These are phyloP conservation scores for Amiota mariae DNA, from an alignment of 2,888 invertebrate genomes.

Conservation along the genomic window DNA sequence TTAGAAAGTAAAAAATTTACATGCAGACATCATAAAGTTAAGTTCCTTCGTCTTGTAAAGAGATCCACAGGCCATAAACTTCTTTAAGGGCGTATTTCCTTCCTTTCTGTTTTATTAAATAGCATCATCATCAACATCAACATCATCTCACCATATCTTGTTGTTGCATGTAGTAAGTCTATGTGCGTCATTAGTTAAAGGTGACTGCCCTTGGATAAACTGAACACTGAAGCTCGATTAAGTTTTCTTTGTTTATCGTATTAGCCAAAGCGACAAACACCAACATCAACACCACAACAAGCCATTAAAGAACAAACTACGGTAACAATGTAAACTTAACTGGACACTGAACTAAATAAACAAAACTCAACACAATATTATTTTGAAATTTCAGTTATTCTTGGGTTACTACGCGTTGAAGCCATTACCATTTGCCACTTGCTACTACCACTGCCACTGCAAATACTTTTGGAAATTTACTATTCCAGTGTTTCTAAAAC, in stretches of 20 bases:
- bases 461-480: too few species aligned
- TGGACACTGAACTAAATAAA: neutral
- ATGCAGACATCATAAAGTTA: constrained; percentile 63
- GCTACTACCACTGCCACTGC: constrained; percentile 36
- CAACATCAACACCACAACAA: neutral
- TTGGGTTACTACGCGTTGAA: neutral
- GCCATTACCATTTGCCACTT: neutral
- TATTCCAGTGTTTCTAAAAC: neutral
- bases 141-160: neutral
- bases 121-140: neutral
- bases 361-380: neutral
- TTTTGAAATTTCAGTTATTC: neutral
- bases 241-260: neutral
- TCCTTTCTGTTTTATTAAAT: neutral
- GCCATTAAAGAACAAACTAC: neutral
- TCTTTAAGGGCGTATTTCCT: too few species aligned
- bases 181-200: constrained; percentile 5
- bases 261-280: constrained; percentile 5
- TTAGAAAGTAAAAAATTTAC: constrained; percentile 45
- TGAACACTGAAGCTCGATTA: neutral
- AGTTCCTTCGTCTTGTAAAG: constrained; percentile 44
- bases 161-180: neutral
- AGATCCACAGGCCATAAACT: too few species aligned
- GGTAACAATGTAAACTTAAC: neutral
- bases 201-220: neutral